Percentiles rank a stretch among this genome's conserved stretches.
phyloP scores from a whole-genome alignment of 1,140 invertebrate species.

The Metaphire vulgaris region DNA sequence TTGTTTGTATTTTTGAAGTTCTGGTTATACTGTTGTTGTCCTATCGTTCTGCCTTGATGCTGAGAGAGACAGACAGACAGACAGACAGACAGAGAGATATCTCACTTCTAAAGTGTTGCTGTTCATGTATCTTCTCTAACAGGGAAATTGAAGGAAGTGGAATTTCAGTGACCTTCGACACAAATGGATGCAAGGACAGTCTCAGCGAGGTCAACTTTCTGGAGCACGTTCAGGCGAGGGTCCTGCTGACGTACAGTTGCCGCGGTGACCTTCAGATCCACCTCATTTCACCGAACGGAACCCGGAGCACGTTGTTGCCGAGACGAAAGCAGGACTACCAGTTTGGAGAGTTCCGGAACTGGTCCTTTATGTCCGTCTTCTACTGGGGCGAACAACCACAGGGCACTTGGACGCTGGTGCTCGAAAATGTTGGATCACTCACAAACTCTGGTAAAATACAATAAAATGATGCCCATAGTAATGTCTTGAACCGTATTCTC shows the following conservation, averaged over 20 bases:
- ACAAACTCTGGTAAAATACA: slow-evolving; percentile 22
- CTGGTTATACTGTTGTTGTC: too few species aligned
- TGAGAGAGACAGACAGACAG: too few species aligned
- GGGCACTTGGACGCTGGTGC: slow-evolving; percentile 85
- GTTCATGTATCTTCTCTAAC: too few species aligned
- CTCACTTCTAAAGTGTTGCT: too few species aligned
- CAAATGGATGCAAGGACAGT: slow-evolving; percentile 52
- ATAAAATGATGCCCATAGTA: too few species aligned
- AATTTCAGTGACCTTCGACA: slow-evolving; percentile 75
- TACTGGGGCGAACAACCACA: slow-evolving; percentile 98
- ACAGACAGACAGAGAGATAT: too few species aligned
- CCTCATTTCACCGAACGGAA: slow-evolving; percentile 29
- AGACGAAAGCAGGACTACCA: slow-evolving; percentile 85
- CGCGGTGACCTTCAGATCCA: slow-evolving; percentile 31
- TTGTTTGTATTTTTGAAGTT: too few species aligned
- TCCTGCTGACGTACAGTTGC: slow-evolving; percentile 70
- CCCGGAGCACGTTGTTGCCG: slow-evolving; percentile 61
- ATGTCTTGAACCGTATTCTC: too few species aligned
- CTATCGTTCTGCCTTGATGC: too few species aligned
- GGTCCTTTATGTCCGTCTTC: slow-evolving; percentile 99
- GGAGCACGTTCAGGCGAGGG: slow-evolving; percentile 95
- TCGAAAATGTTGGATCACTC: slow-evolving; percentile 52
- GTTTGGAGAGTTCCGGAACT: slow-evolving; percentile 94
- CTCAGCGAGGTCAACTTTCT: slow-evolving; percentile 83
- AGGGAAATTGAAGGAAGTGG: slow-evolving; percentile 71